Evolutionary conservation across 2,113 vertebrate species (phyloP).

Genomic region (Thinocorus orbignyianus): DNA sequence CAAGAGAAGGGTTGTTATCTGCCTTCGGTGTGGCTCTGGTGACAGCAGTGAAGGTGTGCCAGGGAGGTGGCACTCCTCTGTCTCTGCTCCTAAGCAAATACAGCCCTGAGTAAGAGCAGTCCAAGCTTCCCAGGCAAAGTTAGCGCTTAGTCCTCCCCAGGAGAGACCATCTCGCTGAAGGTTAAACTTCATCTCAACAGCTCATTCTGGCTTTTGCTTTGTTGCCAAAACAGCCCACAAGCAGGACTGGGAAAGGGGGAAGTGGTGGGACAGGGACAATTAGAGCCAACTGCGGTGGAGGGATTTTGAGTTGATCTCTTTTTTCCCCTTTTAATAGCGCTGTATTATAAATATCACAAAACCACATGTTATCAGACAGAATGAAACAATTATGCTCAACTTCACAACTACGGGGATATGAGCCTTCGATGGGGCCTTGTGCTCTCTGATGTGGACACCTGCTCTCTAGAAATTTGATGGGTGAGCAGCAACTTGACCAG

Average conservation of each 20-base stretch:
- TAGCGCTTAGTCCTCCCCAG: neutral
- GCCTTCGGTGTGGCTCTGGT: neutral
- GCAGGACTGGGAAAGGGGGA: constrained; percentile 43
- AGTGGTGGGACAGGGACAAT: constrained; percentile 65
- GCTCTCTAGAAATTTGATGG: constrained; percentile 39
- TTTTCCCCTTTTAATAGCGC: constrained; percentile 42
- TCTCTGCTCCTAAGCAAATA: neutral
- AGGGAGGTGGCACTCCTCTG: neutral
- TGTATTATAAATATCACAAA: constrained; percentile 61
- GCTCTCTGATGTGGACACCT: constrained; percentile 65
- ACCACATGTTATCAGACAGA: constrained; percentile 63
- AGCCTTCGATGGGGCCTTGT: neutral
- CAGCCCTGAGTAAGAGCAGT: neutral
- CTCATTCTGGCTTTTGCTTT: constrained; percentile 22
- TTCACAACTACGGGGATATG: constrained; percentile 12
- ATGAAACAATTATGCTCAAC: constrained; percentile 55
- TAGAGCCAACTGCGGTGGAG: constrained; percentile 52
- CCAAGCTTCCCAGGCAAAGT: neutral
- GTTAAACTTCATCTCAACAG: constrained; percentile 49
- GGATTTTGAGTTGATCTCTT: constrained; percentile 52
- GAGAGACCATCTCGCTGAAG: neutral
- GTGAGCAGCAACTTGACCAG: constrained; percentile 24
- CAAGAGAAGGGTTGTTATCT: neutral
- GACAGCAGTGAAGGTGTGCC: neutral
- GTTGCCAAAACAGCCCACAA: constrained; percentile 49